phyloP scores from a whole-genome alignment of 2,797 vertebrate genomes.

The Halcyon smyrnensis region DNA sequence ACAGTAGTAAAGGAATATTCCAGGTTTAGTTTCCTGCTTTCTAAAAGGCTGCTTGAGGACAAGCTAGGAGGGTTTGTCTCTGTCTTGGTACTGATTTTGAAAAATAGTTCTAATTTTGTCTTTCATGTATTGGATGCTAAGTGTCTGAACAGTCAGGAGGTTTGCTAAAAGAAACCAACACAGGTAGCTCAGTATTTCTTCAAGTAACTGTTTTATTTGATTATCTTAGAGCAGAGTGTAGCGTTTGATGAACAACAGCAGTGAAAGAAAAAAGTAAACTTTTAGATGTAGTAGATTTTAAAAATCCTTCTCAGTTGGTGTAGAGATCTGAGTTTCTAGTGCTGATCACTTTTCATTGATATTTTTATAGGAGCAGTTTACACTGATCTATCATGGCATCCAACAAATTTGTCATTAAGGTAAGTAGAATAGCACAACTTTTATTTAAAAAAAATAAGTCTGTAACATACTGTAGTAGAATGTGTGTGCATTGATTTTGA shows the following conservation, averaged over 20 bases:
- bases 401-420: constrained; percentile 90
- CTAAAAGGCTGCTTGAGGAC: background rate
- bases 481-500: background rate
- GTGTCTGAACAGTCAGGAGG: background rate
- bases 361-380: constrained; percentile 70
- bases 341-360: constrained; percentile 10
- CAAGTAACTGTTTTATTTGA: background rate
- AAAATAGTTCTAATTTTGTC: background rate
- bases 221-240: background rate
- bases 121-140: background rate
- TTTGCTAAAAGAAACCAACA: background rate
- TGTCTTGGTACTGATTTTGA: background rate
- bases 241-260: background rate
- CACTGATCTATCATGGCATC: constrained; percentile 78
- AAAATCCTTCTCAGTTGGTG: background rate
- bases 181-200: background rate
- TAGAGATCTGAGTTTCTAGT: background rate
- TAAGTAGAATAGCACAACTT: constrained; percentile 72
- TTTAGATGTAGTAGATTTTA: background rate
- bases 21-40: background rate
- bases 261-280: background rate
- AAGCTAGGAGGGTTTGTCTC: background rate
- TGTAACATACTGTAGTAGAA: too few relatives aligned
- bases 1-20: background rate
- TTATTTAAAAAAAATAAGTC: background rate